A percentile compares a stretch with the other conserved stretches of the same genome.
phyloP scores from a whole-genome alignment of 2,797 vertebrate species.

The Geotrypetes seraphini region DNA sequence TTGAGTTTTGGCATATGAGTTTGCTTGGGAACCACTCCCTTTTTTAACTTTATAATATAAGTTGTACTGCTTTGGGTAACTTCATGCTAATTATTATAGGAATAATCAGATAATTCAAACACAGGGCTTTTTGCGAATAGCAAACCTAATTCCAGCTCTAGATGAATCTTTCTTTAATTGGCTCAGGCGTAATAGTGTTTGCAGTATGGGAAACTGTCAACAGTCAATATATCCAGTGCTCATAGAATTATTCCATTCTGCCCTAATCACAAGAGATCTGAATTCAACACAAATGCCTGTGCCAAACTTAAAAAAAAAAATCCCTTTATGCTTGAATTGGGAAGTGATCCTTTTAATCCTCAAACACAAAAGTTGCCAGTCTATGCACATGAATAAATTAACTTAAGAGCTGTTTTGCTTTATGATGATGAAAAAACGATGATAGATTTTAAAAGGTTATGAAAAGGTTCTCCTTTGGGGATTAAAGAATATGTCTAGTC shows the following conservation, averaged over 20 bases:
- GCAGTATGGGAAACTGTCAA: neutral
- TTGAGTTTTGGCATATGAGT: too few relatives aligned
- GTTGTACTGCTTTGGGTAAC: conserved; percentile 13
- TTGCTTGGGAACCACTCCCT: conserved; percentile 9
- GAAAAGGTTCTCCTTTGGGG: neutral
- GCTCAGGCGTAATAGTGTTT: neutral
- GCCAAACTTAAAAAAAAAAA: conserved; percentile 1
- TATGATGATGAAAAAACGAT: neutral
- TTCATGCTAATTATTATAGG: conserved; percentile 1
- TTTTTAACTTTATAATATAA: conserved; percentile 12
- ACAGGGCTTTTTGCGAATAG: neutral
- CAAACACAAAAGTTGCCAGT: neutral
- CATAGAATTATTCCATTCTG: too few relatives aligned
- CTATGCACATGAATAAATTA: neutral
- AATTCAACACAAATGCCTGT: neutral
- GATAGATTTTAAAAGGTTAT: neutral
- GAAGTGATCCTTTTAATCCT: neutral
- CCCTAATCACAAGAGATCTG: neutral
- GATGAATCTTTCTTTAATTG: neutral
- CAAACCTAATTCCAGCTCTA: neutral
- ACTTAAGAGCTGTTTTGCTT: neutral
- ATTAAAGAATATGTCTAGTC: neutral
- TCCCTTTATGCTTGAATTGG: neutral
- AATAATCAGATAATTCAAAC: neutral
- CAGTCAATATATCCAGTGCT: too few relatives aligned